Percentiles rank a stretch among this genome's conserved stretches.
Conservation (phyloP, 2,888 invertebrate species). For the Cosmia pyralina region DNA sequence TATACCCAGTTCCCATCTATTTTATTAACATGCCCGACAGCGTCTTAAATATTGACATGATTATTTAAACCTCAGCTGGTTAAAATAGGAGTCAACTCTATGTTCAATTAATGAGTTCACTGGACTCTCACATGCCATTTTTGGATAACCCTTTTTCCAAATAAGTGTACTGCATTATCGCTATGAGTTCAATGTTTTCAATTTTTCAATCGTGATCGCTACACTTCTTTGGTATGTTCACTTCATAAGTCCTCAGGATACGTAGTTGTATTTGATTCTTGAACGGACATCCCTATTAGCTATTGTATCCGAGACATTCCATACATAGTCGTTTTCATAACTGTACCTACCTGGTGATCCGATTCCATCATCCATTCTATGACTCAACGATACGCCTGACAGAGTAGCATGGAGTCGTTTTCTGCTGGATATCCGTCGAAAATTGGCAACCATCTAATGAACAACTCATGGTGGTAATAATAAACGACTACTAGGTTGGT, state of each 20-base stretch:
- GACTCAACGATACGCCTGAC: conserved; percentile 1
- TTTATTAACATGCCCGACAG: not conserved
- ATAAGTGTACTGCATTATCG: not conserved
- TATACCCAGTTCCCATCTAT: not conserved
- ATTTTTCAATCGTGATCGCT: conserved; percentile 30
- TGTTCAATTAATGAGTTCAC: not conserved
- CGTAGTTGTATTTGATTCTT: conserved; percentile 56
- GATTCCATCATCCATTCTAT: conserved; percentile 19
- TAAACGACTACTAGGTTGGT: not conserved
- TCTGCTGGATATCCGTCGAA: conserved; percentile 4
- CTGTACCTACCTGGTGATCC: conserved; percentile 19
- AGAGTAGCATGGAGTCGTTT: not conserved
- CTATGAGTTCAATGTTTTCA: conserved; percentile 6
- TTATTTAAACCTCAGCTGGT: not conserved
- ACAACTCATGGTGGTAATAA: not conserved
- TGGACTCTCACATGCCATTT: not conserved
- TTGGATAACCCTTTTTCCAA: not conserved
- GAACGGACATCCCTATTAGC: conserved; percentile 61
- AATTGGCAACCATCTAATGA: not conserved
- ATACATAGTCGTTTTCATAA: conserved; percentile 58
- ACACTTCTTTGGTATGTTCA: not conserved
- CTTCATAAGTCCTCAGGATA: conserved; percentile 26
- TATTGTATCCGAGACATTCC: conserved; percentile 35
- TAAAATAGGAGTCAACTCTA: not conserved
- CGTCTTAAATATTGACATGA: not conserved